Conservation (phyloP, 2,888 invertebrate species). For the Habrosyne pyritoides region DNA sequence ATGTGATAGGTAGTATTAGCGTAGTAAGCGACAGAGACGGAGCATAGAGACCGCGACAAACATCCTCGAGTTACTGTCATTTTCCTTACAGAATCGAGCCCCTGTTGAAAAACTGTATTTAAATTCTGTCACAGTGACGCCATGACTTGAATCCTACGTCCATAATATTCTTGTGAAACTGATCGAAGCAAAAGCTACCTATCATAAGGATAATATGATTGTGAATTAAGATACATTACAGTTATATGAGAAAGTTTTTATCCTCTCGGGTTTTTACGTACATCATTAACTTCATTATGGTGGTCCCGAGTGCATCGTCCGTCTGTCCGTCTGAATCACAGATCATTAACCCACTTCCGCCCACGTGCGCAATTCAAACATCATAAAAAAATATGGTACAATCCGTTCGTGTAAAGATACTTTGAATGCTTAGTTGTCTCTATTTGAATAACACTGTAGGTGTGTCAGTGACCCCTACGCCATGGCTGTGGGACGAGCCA, state of each 20-base stretch:
- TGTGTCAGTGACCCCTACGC: constrained; percentile 40
- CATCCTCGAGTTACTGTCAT: no score
- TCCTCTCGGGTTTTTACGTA: constrained; percentile 4
- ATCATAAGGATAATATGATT: neutral
- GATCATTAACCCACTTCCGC: constrained; percentile 68
- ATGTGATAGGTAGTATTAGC: no score
- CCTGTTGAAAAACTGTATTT: no score
- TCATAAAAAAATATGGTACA: constrained; percentile 29
- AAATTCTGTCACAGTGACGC: no score
- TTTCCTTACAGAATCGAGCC: no score
- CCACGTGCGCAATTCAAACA: constrained; percentile 50
- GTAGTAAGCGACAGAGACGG: no score
- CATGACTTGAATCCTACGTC: no score
- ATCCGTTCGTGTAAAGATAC: constrained; percentile 21
- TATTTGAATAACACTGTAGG: constrained; percentile 44
- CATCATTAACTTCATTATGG: constrained; percentile 7
- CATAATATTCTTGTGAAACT: no score
- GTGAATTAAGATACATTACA: neutral
- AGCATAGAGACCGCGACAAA: no score
- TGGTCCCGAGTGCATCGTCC: constrained; percentile 43
- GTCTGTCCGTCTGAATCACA: constrained; percentile 54
- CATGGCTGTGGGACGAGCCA: neutral
- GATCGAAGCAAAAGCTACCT: neutral
- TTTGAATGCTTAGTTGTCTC: constrained; percentile 4
- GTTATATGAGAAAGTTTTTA: constrained; percentile 3